These are phyloP conservation scores for Drosophila aldrichi DNA, from an alignment of 2,888 invertebrate species.

Conservation along the genomic window DNA sequence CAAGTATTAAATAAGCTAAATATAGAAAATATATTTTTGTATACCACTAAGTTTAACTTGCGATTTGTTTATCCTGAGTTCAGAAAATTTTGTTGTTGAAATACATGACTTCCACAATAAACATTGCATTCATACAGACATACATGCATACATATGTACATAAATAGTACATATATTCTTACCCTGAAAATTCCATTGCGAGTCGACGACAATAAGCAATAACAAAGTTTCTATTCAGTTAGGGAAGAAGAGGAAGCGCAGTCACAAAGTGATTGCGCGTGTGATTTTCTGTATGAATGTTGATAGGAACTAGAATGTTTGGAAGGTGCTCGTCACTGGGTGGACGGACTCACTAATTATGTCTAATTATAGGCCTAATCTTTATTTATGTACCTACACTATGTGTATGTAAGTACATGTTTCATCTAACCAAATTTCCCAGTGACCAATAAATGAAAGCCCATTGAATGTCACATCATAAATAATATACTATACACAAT, in stretches of 20 bases:
- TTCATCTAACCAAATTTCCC: neutral
- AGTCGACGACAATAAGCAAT: neutral
- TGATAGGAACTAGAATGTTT: neutral
- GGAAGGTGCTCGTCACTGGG: neutral
- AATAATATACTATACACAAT: neutral
- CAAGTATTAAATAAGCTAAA: neutral
- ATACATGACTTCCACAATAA: neutral
- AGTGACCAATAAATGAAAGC: neutral
- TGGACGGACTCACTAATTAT: neutral
- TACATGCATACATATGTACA: no score
- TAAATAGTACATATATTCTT: neutral
- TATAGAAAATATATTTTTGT: neutral
- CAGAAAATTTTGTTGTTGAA: neutral
- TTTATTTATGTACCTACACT: no score
- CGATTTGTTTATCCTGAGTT: neutral
- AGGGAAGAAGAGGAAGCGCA: neutral
- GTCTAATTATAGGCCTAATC: neutral
- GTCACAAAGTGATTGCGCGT: no score
- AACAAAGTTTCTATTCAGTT: slow-evolving; percentile 1
- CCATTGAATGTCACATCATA: neutral
- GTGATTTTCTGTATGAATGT: neutral
- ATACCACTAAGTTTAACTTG: neutral
- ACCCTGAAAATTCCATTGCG: neutral
- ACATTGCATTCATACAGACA: neutral
- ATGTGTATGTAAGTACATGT: neutral